Percentiles rank a stretch among this genome's conserved stretches.
Conservation (phyloP, 2,113 vertebrate species). For the Halcyon senegalensis region DNA sequence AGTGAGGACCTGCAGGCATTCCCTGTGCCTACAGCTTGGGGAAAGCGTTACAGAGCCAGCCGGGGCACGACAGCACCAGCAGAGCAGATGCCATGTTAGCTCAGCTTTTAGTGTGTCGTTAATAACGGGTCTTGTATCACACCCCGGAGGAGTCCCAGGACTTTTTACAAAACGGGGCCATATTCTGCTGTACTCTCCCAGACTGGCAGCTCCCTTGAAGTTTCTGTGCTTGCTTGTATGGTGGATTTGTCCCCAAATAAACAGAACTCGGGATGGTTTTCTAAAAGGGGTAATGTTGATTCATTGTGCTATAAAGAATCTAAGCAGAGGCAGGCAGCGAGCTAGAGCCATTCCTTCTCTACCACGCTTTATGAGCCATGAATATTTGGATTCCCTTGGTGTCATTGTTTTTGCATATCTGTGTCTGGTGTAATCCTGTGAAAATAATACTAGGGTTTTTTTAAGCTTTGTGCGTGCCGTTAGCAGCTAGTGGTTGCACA, state of each 20-base stretch:
- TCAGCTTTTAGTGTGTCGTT: not conserved
- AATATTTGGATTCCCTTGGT: constrained; percentile 31
- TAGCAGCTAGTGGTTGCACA: constrained; percentile 1
- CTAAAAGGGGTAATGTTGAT: constrained; percentile 21
- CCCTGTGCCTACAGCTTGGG: fast-evolving
- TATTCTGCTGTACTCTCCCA: not conserved
- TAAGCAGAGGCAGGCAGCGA: not conserved
- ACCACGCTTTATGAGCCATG: constrained; percentile 10
- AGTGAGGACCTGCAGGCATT: not conserved
- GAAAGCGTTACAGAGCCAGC: fast-evolving
- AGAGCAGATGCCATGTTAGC: not conserved
- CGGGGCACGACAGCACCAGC: not conserved
- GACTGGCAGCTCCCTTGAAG: not conserved
- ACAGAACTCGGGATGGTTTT: not conserved
- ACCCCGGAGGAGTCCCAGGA: not conserved
- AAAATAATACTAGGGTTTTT: not conserved
- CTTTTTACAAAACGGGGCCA: fast-evolving
- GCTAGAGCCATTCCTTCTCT: not conserved
- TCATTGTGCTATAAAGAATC: not conserved
- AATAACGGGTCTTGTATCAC: not conserved
- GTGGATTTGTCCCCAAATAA: constrained; percentile 46
- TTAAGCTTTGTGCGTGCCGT: not conserved
- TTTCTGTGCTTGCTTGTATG: not conserved
- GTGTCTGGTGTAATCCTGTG: constrained; percentile 36
- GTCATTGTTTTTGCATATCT: constrained; percentile 41